A percentile compares a stretch with the other conserved stretches of the same genome.
phyloP scores from a whole-genome alignment of 2,113 vertebrate genomes.

The Bufo gargarizans region DNA sequence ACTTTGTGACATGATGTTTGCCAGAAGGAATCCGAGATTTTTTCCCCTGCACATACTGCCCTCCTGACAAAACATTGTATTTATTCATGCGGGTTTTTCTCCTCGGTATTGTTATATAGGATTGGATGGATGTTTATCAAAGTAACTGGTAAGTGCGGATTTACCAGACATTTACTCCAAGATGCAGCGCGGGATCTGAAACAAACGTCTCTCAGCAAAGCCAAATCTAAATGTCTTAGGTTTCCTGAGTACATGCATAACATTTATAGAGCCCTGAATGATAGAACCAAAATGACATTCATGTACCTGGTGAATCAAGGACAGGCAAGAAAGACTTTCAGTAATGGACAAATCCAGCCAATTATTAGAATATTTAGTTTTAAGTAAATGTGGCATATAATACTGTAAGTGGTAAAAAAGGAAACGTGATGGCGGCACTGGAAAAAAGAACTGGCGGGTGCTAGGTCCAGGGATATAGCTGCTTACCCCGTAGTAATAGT shows the following conservation, averaged over 20 bases:
- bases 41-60: not conserved
- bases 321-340: not conserved
- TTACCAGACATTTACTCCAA: not conserved
- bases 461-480: too few relatives aligned
- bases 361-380: not conserved
- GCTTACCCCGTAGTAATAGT: too few relatives aligned
- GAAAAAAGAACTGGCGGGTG: too few relatives aligned
- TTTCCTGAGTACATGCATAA: not conserved
- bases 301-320: not conserved
- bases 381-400: not conserved
- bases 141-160: conserved; percentile 28
- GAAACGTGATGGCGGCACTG: too few relatives aligned
- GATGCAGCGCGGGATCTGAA: not conserved
- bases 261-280: not conserved
- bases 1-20: conserved; percentile 59
- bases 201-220: not conserved
- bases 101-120: not conserved
- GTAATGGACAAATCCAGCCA: not conserved
- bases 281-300: not conserved
- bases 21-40: conserved; percentile 58
- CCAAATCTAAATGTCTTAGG: not conserved
- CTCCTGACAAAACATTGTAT: conserved; percentile 14
- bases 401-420: not conserved
- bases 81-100: not conserved
- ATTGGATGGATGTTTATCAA: conserved; percentile 29